phyloP scores from a whole-genome alignment of 2,888 invertebrate species.

The Hoplodrina blanda region DNA sequence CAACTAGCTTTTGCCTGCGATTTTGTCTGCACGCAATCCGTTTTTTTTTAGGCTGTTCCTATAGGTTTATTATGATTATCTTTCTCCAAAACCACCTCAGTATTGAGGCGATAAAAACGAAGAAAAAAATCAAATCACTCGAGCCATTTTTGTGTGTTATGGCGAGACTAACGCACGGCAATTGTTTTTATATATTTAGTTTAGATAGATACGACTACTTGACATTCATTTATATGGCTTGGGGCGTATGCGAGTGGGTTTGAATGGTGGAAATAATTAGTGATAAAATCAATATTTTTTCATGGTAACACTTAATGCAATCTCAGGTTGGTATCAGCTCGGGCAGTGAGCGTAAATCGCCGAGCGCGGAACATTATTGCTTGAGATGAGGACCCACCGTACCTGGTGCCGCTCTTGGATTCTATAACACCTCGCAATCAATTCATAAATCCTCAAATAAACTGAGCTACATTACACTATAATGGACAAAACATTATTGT shows the following conservation, averaged over 20 bases:
- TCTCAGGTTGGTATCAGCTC: conserved; percentile 65
- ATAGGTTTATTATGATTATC: no score
- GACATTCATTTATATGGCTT: conserved; percentile 17
- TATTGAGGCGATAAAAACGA: no score
- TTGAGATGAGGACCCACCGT: conserved; percentile 48
- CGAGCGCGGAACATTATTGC: conserved; percentile 67
- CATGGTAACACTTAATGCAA: conserved; percentile 61
- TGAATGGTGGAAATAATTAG: conserved; percentile 3
- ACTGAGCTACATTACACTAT: conserved; percentile 63
- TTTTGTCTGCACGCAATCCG: no score
- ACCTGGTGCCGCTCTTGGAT: conserved; percentile 36
- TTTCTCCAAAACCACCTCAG: no score
- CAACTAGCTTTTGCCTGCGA: no score
- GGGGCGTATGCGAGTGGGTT: background rate
- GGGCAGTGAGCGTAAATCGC: conserved; percentile 73
- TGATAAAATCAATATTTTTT: conserved; percentile 12
- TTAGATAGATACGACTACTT: conserved; percentile 5
- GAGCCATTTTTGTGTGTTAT: no score
- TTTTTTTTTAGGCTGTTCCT: no score
- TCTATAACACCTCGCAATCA: conserved; percentile 45
- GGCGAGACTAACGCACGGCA: no score
- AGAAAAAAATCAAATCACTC: no score
- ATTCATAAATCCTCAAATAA: conserved; percentile 54
- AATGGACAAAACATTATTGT: conserved; percentile 65
- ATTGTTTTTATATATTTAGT: no score